A percentile compares a stretch with the other conserved stretches of the same genome.
Conservation (phyloP, 2,113 vertebrate genomes). For the Tretioscincus oriximinensis region DNA sequence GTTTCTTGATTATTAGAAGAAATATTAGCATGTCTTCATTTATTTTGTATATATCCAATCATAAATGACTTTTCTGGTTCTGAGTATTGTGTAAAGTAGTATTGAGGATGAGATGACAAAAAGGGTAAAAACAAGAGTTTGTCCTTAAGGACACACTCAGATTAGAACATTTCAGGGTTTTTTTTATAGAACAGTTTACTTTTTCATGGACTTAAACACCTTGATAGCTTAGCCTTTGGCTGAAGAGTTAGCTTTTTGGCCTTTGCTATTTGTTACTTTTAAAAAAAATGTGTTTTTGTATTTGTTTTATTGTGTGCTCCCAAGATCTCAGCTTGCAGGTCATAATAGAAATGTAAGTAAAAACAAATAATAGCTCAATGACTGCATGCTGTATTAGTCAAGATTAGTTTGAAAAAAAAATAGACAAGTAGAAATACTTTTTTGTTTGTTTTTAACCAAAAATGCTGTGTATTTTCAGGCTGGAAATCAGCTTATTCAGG, state of each 20-base stretch:
- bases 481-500: constrained; percentile 74
- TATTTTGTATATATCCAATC: not conserved
- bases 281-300: too few species aligned
- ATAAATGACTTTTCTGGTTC: not conserved
- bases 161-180: not conserved
- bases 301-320: too few species aligned
- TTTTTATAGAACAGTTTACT: not conserved
- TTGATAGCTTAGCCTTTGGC: too few species aligned
- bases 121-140: not conserved
- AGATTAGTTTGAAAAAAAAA: not conserved
- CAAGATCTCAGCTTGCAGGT: too few species aligned
- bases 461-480: constrained; percentile 60
- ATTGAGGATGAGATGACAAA: not conserved
- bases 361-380: not conserved
- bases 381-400: not conserved
- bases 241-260: too few species aligned
- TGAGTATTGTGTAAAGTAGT: too few species aligned
- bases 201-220: not conserved
- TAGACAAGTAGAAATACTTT: not conserved
- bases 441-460: not conserved
- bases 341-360: too few species aligned
- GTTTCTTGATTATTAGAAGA: not conserved
- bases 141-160: not conserved
- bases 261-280: too few species aligned
- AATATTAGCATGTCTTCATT: not conserved